Conservation (phyloP, 2,888 invertebrate species). For the Gari tellinella region DNA sequence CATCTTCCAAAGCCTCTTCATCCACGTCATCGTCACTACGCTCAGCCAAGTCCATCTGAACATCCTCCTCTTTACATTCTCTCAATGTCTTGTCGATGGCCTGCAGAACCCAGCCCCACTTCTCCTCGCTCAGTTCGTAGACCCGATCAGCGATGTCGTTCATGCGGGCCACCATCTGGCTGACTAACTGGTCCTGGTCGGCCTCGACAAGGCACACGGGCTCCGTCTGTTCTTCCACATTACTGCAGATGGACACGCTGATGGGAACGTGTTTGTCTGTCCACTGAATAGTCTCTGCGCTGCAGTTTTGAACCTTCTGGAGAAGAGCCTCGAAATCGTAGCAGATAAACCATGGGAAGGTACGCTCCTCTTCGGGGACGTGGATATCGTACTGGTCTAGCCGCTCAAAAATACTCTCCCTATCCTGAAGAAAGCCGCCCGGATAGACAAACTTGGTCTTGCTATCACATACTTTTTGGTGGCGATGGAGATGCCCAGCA, state of each 20-base stretch:
- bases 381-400: slow-evolving; percentile 32
- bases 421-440: slow-evolving; percentile 31
- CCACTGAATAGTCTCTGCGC: slow-evolving; percentile 32
- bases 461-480: slow-evolving; percentile 32
- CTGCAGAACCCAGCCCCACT: slow-evolving; percentile 42
- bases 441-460: slow-evolving; percentile 44
- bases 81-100: slow-evolving; percentile 26
- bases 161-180: slow-evolving; percentile 22
- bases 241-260: slow-evolving; percentile 41
- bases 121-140: slow-evolving; percentile 26
- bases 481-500: slow-evolving; percentile 23
- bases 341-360: slow-evolving; percentile 36
- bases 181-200: slow-evolving; percentile 24
- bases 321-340: slow-evolving; percentile 47
- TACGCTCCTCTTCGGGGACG: slow-evolving; percentile 28
- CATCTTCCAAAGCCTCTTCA: slow-evolving; percentile 5
- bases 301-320: slow-evolving; percentile 16
- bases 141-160: slow-evolving; percentile 15
- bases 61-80: slow-evolving; percentile 8
- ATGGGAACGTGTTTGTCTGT: slow-evolving; percentile 42
- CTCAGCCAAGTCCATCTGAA: background rate
- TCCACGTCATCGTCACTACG: background rate
- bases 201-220: slow-evolving; percentile 37
- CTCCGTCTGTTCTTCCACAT: slow-evolving; percentile 31
- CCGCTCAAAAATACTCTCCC: slow-evolving; percentile 34